phyloP scores from a whole-genome alignment of 2,113 vertebrate genomes.

The Phalacrocorax pelagicus region DNA sequence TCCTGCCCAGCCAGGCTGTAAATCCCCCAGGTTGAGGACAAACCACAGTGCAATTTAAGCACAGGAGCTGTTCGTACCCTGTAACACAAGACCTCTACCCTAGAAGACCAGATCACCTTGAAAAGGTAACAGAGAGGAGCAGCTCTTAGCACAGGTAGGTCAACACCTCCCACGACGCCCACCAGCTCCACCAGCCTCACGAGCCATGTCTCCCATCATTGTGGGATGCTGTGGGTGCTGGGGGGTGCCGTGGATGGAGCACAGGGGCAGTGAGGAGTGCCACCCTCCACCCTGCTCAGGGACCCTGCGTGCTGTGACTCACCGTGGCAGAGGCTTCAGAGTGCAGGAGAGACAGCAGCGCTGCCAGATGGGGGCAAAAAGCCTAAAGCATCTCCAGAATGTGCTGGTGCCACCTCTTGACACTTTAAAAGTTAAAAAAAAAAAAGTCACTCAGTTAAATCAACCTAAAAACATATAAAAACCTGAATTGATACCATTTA shows the following conservation, averaged over 20 bases:
- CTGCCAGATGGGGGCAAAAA: background rate
- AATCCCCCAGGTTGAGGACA: background rate
- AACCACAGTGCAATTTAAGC: background rate
- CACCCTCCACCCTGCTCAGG: background rate
- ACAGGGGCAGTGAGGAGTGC: background rate
- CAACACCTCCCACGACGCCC: background rate
- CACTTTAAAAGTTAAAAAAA: background rate
- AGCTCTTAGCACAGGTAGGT: background rate
- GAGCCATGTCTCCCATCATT: accelerated
- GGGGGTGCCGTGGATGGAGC: background rate
- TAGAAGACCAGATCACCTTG: background rate
- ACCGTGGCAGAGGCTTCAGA: background rate
- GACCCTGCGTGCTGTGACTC: background rate
- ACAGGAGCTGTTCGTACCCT: background rate
- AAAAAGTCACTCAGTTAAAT: background rate
- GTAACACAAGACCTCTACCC: background rate
- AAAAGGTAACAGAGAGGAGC: background rate
- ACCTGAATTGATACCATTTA: background rate
- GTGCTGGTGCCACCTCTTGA: background rate
- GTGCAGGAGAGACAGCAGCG: accelerated
- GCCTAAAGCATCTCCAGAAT: background rate
- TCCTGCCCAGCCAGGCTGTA: background rate
- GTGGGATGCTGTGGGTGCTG: background rate
- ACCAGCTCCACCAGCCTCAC: background rate
- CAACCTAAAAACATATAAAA: background rate